Evolutionary conservation across 2,113 vertebrate genomes (phyloP).

Genomic region (Apeltes quadracus): DNA sequence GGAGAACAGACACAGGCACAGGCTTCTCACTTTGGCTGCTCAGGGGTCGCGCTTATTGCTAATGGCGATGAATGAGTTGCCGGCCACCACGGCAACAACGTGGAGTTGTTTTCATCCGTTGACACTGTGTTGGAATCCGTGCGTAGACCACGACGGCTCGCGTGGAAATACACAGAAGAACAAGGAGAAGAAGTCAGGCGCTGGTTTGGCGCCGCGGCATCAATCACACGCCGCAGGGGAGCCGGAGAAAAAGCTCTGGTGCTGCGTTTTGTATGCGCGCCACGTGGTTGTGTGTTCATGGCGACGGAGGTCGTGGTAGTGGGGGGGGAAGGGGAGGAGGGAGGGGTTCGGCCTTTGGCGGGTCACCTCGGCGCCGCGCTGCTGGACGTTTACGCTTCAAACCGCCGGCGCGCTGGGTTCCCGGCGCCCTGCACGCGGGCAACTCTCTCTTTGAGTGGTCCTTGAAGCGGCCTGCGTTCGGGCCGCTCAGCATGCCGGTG

Average conservation of each 20-base stretch:
- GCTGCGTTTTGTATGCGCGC: not conserved
- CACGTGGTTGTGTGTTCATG: constrained; percentile 36
- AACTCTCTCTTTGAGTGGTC: constrained; percentile 20
- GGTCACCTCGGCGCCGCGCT: too few relatives aligned
- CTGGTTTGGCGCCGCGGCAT: not conserved
- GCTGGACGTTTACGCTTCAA: not conserved
- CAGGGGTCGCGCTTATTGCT: not conserved
- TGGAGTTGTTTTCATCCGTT: constrained; percentile 2
- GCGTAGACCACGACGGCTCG: not conserved
- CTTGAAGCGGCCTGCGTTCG: not conserved
- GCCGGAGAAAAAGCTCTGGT: too few relatives aligned
- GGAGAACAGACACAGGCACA: not conserved
- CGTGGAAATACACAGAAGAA: not conserved
- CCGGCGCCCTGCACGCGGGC: too few relatives aligned
- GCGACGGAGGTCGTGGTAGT: constrained; percentile 21
- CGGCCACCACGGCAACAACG: constrained; percentile 9
- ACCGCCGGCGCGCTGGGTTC: too few relatives aligned
- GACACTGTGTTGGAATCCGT: not conserved
- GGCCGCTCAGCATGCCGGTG: too few relatives aligned
- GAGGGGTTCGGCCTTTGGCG: not conserved
- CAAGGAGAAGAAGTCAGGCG: not conserved
- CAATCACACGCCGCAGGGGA: too few relatives aligned
- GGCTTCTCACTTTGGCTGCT: not conserved
- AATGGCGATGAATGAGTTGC: constrained; percentile 21
- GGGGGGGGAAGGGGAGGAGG: constrained; percentile 1